These are phyloP conservation scores for Mellivora capensis DNA, from an alignment of 2,113 vertebrate genomes.

Conservation along the genomic window DNA sequence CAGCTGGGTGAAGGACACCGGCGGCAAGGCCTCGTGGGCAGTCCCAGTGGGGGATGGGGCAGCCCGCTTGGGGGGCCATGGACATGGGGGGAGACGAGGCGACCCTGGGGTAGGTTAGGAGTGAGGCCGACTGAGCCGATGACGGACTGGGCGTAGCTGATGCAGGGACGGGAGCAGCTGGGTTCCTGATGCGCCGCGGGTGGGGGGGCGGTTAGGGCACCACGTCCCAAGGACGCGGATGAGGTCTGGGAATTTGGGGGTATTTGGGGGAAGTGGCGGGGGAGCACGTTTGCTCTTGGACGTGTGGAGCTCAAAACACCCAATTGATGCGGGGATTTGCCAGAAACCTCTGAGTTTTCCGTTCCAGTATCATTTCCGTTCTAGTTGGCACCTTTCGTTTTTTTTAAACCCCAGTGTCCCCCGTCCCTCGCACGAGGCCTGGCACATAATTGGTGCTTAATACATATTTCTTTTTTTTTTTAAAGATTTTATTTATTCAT, in stretches of 20 bases:
- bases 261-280: background rate
- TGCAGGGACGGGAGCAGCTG: rapidly evolving
- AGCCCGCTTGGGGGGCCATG: background rate
- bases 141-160: rapidly evolving
- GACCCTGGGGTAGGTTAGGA: background rate
- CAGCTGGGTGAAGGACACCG: background rate
- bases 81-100: background rate
- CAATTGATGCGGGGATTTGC: background rate
- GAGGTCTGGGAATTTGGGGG: background rate
- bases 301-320: background rate
- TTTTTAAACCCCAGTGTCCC: background rate
- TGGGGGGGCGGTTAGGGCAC: too few relatives aligned
- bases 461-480: background rate
- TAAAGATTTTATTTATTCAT: too few relatives aligned
- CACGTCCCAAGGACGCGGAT: background rate
- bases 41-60: background rate
- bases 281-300: background rate
- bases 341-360: background rate
- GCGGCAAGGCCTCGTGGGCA: rapidly evolving
- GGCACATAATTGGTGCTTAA: background rate
- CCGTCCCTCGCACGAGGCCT: background rate
- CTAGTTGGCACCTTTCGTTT: background rate
- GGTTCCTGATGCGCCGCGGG: rapidly evolving
- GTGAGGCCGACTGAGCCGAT: background rate
- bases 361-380: too few relatives aligned